These are phyloP conservation scores for Dasypolia templi DNA, from an alignment of 2,888 invertebrate genomes.

Conservation along the genomic window DNA sequence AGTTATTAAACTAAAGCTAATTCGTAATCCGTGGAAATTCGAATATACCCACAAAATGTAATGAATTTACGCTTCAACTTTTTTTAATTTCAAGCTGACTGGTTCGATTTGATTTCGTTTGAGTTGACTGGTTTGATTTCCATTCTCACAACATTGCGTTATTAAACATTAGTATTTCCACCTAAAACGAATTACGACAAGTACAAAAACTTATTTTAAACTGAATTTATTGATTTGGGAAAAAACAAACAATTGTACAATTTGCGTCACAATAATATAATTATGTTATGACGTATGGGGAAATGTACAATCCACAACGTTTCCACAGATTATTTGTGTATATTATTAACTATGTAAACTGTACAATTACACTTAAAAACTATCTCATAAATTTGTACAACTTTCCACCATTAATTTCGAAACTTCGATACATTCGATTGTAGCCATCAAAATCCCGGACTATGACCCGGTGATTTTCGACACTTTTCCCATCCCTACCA, in stretches of 20 bases:
- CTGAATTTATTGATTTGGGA: no score
- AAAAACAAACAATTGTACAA: no score
- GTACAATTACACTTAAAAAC: no score
- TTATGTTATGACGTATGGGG: no score
- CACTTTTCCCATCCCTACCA: conserved; percentile 48
- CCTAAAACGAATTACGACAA: conserved; percentile 18
- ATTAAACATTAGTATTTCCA: conserved; percentile 14
- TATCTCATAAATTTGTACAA: no score
- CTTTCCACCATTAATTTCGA: conserved; percentile 1
- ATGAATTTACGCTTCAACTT: conserved; percentile 18
- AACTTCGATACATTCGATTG: conserved; percentile 30
- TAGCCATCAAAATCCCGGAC: conserved; percentile 30
- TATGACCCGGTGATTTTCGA: conserved; percentile 21
- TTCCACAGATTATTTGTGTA: no score
- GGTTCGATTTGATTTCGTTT: no score
- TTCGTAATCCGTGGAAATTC: conserved; percentile 1
- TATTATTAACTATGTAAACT: no score
- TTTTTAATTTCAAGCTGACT: conserved; percentile 39
- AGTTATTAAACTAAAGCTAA: background rate
- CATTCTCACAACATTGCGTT: conserved; percentile 16
- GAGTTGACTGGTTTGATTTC: no score
- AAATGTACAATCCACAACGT: no score
- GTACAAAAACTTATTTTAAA: conserved; percentile 13
- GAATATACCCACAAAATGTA: conserved; percentile 9
- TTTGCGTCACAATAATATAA: no score